These are phyloP conservation scores for Empidonax alnorum DNA, from an alignment of 2,113 vertebrate genomes.

Conservation along the genomic window DNA sequence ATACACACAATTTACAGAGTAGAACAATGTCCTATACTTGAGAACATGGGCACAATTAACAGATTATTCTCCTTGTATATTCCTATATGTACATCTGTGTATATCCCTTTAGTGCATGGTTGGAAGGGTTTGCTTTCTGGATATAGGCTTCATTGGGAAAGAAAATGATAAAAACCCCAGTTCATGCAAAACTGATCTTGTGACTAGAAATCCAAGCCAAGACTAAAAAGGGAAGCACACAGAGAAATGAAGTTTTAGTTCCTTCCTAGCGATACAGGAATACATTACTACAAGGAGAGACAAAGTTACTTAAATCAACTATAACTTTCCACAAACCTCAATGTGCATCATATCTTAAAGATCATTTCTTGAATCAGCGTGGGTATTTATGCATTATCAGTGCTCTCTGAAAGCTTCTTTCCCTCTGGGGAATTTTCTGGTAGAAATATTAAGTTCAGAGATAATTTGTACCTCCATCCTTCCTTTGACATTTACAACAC, in stretches of 20 bases:
- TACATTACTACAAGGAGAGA: background rate
- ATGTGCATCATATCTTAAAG: background rate
- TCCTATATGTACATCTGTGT: background rate
- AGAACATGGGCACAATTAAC: background rate
- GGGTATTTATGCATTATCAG: background rate
- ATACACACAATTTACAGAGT: background rate
- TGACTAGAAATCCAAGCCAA: background rate
- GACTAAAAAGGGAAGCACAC: background rate
- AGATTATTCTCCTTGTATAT: background rate
- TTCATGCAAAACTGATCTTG: background rate
- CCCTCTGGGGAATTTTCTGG: background rate
- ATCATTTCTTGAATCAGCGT: background rate
- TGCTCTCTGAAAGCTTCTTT: background rate
- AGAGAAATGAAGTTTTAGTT: background rate
- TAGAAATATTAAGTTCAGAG: background rate
- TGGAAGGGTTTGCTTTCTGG: background rate
- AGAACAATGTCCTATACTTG: background rate
- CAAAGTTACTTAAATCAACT: background rate
- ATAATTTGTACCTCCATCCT: background rate
- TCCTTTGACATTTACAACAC: conserved; percentile 16
- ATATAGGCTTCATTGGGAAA: background rate
- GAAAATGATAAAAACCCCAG: background rate
- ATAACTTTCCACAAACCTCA: background rate
- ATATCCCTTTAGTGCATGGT: background rate
- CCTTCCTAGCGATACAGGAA: background rate